Base-by-base conservation (phyloP, 2,113 vertebrate genomes). In the Sardina pilchardus region DNA sequence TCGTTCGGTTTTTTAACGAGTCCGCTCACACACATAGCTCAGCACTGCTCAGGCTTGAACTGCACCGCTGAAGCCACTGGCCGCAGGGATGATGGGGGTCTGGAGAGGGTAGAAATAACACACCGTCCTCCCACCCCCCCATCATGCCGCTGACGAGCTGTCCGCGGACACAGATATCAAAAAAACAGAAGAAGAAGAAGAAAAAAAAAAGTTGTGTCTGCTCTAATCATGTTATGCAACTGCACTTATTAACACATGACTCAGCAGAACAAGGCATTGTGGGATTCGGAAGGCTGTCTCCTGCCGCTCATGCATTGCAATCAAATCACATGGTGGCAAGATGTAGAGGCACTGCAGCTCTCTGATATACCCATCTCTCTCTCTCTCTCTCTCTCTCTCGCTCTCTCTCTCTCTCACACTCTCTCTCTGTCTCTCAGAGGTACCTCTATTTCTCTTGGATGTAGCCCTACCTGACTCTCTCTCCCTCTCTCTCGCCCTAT, bases 151-250 rank as follows among this genome's bases (percentile, higher is more conserved):
- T 3, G 53, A 59, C 19, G 19, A 59, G 53, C 17, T 53, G 50
- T 53, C 50, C 50, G 1, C 17, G 50, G 50, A 53, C 14, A 14
- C 53, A 59, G 53, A 59, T 59, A 59, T 59, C 8, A 26, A 26
- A 63, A 26, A 24, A 63, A n/a, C n/a, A n/a, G n/a, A n/a, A n/a
- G n/a, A n/a, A n/a, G n/a, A 19, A 56, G 14, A 56, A 19, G 14
- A 4, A 56, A 39, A 82, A 21, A 43, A 82, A 67, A 67, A n/a
- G 59, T 36, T 34, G 19, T 89, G 87, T 86, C 87, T 86, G 89
- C 82, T 78, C 80, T 92, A 91, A 93, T 92, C 90, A 90, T 89
- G 89, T 94, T 93, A 93, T 85, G 92, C 89, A 94, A 92, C 86
- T 45, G 85, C 80, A 84, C 89, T 91, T 91, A 92, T 93, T 92